Conservation (phyloP, 2,888 invertebrate genomes). For the Pachycephus smyrnensis region DNA sequence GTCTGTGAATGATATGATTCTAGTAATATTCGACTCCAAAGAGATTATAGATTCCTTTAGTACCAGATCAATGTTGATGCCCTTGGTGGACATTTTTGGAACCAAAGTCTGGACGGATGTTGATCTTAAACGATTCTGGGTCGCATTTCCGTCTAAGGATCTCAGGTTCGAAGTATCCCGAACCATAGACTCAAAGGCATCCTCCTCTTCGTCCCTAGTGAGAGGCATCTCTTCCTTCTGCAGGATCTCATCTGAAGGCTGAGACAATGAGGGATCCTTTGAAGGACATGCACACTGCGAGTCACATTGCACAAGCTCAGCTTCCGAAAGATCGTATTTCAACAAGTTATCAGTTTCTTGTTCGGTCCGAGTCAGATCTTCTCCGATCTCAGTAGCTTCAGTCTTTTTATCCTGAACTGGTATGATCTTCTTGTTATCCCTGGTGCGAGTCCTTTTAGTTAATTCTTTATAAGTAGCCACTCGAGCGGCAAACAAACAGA, state of each 20-base stretch:
- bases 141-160: neutral
- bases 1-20: conserved; percentile 11
- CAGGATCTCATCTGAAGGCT: neutral
- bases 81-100: conserved; percentile 15
- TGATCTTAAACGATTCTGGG: neutral
- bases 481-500: conserved; percentile 32
- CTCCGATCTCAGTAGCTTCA: neutral
- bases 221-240: neutral
- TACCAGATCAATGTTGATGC: conserved; percentile 13
- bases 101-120: conserved; percentile 16
- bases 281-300: conserved; percentile 15
- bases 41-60: conserved; percentile 8
- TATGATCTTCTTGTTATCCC: neutral
- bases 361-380: neutral
- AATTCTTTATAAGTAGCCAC: conserved; percentile 36
- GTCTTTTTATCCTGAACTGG: neutral
- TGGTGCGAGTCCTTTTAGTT: conserved; percentile 1
- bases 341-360: neutral
- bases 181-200: neutral
- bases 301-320: conserved; percentile 23
- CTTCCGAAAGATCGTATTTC: neutral
- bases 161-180: neutral
- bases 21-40: conserved; percentile 13
- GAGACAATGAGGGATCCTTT: neutral
- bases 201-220: neutral